phyloP scores from a whole-genome alignment of 2,113 vertebrate species.

The Xenopus laevis region DNA sequence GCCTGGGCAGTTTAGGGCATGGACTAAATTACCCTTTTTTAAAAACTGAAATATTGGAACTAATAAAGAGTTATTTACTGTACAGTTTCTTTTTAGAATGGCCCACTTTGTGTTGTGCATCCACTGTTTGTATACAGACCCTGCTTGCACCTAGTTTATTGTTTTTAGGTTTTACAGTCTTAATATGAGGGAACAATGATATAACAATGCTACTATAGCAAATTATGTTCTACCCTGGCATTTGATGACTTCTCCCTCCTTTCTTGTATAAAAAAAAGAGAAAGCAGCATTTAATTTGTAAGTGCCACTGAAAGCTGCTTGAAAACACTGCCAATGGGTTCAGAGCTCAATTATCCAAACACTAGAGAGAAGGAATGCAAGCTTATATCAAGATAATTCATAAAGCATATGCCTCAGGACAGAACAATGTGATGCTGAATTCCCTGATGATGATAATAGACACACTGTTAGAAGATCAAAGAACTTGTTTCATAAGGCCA shows the following conservation, averaged over 20 bases:
- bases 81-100: too few relatives aligned
- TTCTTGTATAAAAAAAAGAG: neutral
- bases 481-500: neutral
- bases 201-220: too few relatives aligned
- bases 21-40: too few relatives aligned
- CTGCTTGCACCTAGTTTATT: too few relatives aligned
- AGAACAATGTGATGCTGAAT: slow-evolving; percentile 7
- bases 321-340: slow-evolving; percentile 5
- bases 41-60: too few relatives aligned
- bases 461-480: slow-evolving; percentile 31
- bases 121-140: too few relatives aligned
- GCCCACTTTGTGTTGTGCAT: too few relatives aligned
- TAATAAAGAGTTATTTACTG: too few relatives aligned
- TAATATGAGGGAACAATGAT: too few relatives aligned
- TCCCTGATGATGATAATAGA: slow-evolving; percentile 27
- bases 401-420: slow-evolving; percentile 25
- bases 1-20: too few relatives aligned
- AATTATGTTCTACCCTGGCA: neutral
- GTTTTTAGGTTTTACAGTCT: too few relatives aligned
- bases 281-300: neutral
- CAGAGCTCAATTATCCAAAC: slow-evolving; percentile 25
- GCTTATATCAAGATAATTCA: slow-evolving; percentile 23
- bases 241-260: slow-evolving; percentile 1
- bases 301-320: neutral
- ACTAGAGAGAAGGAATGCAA: slow-evolving; percentile 18